Evolutionary conservation across 2,113 vertebrate species (phyloP).

Genomic region (Sylvietta virens): DNA sequence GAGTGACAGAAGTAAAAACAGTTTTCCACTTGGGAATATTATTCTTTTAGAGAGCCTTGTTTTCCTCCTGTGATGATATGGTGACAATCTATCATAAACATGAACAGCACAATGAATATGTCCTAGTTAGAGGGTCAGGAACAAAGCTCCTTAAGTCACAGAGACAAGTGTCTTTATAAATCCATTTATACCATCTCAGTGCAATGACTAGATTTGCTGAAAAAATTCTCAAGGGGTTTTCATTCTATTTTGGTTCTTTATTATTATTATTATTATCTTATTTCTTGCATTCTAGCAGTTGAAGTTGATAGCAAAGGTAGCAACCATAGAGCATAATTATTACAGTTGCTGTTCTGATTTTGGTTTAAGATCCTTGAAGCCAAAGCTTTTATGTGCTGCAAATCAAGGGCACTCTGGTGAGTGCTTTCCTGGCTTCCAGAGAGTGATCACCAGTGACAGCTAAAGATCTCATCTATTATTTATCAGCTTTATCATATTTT

Average conservation of each 20-base stretch:
- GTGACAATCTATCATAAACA: background rate
- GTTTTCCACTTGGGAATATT: background rate
- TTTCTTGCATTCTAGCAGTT: background rate
- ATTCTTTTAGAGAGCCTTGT: background rate
- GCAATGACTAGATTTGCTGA: background rate
- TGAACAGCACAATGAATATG: background rate
- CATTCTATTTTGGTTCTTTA: rapidly evolving
- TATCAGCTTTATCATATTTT: slow-evolving; percentile 1
- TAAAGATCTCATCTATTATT: slow-evolving; percentile 3
- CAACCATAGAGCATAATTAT: background rate
- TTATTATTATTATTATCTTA: background rate
- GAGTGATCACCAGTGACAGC: background rate
- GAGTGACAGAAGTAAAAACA: background rate
- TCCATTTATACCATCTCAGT: background rate
- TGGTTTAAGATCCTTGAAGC: background rate
- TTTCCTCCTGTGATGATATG: background rate
- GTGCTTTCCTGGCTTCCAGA: background rate
- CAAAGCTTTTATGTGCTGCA: background rate
- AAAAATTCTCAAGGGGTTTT: background rate
- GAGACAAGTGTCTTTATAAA: background rate
- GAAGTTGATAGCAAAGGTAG: background rate
- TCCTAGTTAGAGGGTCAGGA: background rate
- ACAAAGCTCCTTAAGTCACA: background rate
- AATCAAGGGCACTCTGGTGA: background rate
- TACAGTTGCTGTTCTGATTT: background rate